These are phyloP conservation scores for Nomada goodeniana DNA, from an alignment of 2,888 invertebrate genomes.

Conservation along the genomic window DNA sequence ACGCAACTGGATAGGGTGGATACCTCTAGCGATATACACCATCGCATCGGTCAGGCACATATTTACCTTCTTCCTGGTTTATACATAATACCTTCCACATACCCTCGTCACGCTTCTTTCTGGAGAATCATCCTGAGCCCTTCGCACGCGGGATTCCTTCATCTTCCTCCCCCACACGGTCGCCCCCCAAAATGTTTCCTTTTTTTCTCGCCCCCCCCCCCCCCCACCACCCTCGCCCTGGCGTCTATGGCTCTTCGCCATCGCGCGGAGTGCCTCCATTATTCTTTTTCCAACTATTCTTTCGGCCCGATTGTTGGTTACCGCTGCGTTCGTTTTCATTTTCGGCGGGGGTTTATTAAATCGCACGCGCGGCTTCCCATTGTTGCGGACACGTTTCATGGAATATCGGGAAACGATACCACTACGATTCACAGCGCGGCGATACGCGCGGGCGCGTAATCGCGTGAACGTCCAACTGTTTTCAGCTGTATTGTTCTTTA, in stretches of 20 bases:
- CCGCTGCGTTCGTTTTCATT: slow-evolving; percentile 48
- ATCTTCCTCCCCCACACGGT: slow-evolving; percentile 1
- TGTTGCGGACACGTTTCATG: slow-evolving; percentile 8
- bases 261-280: slow-evolving; percentile 49
- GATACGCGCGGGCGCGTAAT: slow-evolving; percentile 19
- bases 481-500: slow-evolving; percentile 29
- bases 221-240: too few species aligned
- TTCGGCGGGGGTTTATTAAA: slow-evolving; percentile 50
- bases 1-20: slow-evolving; percentile 77
- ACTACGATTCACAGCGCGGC: not conserved
- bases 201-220: not conserved
- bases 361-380: not conserved
- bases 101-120: slow-evolving; percentile 70
- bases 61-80: slow-evolving; percentile 64
- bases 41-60: slow-evolving; percentile 55
- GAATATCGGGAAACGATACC: slow-evolving; percentile 9
- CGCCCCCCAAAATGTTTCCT: not conserved
- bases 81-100: slow-evolving; percentile 71
- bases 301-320: slow-evolving; percentile 39
- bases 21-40: slow-evolving; percentile 55
- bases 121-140: slow-evolving; percentile 71
- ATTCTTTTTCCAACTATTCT: slow-evolving; percentile 48
- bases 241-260: slow-evolving; percentile 28
- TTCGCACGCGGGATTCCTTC: slow-evolving; percentile 67
- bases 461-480: slow-evolving; percentile 3